phyloP scores from a whole-genome alignment of 2,797 vertebrate species.

The Masticophis lateralis region DNA sequence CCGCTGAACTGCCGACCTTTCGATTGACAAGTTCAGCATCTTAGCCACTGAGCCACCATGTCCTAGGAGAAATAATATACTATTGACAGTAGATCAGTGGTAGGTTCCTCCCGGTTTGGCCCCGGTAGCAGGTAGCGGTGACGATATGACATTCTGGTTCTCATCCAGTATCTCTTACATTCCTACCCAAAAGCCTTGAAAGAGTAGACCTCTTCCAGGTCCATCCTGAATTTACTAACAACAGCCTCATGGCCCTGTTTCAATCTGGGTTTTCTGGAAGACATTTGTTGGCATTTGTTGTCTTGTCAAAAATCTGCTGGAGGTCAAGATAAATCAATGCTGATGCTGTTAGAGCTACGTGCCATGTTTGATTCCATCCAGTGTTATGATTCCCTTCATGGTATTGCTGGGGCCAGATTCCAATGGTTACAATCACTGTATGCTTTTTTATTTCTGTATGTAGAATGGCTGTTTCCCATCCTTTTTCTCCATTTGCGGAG shows the following conservation, averaged over 20 bases:
- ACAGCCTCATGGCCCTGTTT: background rate
- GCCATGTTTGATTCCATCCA: background rate
- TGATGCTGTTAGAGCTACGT: background rate
- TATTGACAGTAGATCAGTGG: background rate
- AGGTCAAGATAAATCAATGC: background rate
- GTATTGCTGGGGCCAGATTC: background rate
- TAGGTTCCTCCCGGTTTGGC: too few species aligned
- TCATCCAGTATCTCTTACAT: background rate
- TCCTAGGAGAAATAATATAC: background rate
- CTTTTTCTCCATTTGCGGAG: background rate
- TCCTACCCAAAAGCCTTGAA: background rate
- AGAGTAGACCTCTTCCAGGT: background rate
- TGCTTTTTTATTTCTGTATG: background rate
- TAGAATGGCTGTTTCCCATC: background rate
- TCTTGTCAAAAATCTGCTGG: background rate
- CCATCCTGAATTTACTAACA: background rate
- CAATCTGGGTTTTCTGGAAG: background rate
- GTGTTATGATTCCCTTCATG: background rate
- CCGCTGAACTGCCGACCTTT: too few species aligned
- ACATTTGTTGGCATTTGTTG: background rate
- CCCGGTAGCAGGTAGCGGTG: too few species aligned
- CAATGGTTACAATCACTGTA: background rate
- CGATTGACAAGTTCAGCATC: too few species aligned
- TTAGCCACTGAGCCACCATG: too few species aligned
- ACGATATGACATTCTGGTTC: background rate